phyloP scores from a whole-genome alignment of 2,797 vertebrate species.

The Liparis tanakae region DNA sequence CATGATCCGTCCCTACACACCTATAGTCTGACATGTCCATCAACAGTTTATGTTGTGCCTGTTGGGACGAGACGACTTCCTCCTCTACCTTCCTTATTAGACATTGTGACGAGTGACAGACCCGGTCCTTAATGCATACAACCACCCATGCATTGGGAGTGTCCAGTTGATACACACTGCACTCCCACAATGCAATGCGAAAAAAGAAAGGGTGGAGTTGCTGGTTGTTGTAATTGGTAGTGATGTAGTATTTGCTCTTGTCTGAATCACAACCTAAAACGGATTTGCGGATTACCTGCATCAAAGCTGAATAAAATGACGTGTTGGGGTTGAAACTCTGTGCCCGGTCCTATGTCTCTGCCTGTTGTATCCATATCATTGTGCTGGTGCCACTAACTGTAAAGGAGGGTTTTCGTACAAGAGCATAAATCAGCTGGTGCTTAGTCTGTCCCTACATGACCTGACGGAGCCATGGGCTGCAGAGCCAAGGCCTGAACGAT shows the following conservation, averaged over 20 bases:
- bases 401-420: neutral
- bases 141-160: too few relatives aligned
- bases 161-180: too few relatives aligned
- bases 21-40: neutral
- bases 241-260: neutral
- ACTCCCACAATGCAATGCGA: too few relatives aligned
- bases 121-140: neutral
- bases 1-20: neutral
- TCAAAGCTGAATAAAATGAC: neutral
- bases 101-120: too few relatives aligned
- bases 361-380: neutral
- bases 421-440: neutral
- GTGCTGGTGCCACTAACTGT: conserved; percentile 6
- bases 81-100: neutral
- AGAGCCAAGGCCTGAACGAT: conserved; percentile 35
- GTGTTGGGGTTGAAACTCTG: neutral
- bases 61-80: neutral
- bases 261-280: neutral
- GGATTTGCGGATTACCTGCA: neutral
- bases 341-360: neutral
- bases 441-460: conserved; percentile 37
- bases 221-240: neutral
- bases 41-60: neutral
- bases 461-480: conserved; percentile 21
- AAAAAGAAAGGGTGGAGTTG: too few relatives aligned